These are phyloP conservation scores for Zeugodacus cucurbitae DNA, from an alignment of 1,140 invertebrate genomes.

Conservation along the genomic window DNA sequence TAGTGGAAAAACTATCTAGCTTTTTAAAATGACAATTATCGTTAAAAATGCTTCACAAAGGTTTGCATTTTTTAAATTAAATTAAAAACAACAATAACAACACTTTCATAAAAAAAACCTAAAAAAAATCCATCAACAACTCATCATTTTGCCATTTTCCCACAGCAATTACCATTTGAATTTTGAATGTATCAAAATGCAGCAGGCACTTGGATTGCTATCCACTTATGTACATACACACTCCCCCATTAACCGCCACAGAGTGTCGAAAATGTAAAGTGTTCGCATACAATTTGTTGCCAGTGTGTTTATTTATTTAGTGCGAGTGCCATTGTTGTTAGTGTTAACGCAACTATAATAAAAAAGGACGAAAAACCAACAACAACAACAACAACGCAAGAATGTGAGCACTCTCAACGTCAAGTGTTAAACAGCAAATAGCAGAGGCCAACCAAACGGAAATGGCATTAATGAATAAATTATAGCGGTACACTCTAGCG, in stretches of 20 bases:
- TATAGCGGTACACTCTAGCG: slow-evolving; percentile 48
- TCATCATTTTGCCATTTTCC: slow-evolving; percentile 46
- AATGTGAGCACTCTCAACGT: background rate
- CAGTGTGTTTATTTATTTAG: slow-evolving; percentile 41
- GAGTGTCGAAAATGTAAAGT: background rate
- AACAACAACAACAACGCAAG: background rate
- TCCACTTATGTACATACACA: background rate
- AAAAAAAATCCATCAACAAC: background rate
- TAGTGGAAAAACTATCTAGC: too few species aligned
- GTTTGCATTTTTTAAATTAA: too few species aligned
- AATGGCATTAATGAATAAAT: slow-evolving; percentile 62
- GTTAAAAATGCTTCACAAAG: too few species aligned
- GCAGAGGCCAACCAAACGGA: background rate
- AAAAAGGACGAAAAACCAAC: background rate
- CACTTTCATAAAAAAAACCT: background rate
- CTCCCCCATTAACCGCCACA: slow-evolving; percentile 9
- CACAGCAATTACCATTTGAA: slow-evolving; percentile 57
- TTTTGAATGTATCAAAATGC: background rate
- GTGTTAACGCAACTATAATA: slow-evolving; percentile 13
- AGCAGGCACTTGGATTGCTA: background rate
- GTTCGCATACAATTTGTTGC: background rate
- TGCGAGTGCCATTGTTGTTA: slow-evolving; percentile 33
- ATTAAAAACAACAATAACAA: too few species aligned
- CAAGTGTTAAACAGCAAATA: slow-evolving; percentile 1
- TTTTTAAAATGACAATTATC: too few species aligned